phyloP scores from a whole-genome alignment of 2,797 vertebrate species.

The Micropoecilia bifurca region DNA sequence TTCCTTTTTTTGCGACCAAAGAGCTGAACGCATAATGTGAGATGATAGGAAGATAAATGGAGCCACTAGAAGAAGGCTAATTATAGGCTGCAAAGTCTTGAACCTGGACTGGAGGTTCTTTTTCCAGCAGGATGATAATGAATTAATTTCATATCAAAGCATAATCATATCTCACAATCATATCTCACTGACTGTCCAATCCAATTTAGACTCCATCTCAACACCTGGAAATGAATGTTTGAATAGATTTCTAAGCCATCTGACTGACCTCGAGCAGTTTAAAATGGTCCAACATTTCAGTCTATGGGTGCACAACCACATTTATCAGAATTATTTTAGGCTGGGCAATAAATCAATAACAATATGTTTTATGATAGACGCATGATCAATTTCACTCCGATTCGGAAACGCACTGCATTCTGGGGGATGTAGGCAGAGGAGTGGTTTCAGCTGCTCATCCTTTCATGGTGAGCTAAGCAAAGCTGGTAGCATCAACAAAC shows the following conservation, averaged over 20 bases:
- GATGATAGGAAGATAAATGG: no score
- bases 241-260: not conserved
- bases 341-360: no score
- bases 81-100: not conserved
- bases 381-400: no score
- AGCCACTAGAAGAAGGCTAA: not conserved
- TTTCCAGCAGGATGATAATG: not conserved
- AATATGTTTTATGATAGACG: no score
- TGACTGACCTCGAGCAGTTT: not conserved
- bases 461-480: no score
- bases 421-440: no score
- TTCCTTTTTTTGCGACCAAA: not conserved
- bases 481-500: no score
- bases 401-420: no score
- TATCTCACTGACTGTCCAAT: not conserved
- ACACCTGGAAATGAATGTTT: not conserved
- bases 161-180: not conserved
- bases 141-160: not conserved
- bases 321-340: no score
- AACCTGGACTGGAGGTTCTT: not conserved
- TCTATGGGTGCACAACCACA: not conserved
- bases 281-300: not conserved
- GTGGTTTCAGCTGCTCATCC: no score
- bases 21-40: not conserved
- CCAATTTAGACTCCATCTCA: not conserved